Base-by-base conservation (phyloP, 2,113 vertebrate genomes). In the Tychaedon coryphoeus region DNA sequence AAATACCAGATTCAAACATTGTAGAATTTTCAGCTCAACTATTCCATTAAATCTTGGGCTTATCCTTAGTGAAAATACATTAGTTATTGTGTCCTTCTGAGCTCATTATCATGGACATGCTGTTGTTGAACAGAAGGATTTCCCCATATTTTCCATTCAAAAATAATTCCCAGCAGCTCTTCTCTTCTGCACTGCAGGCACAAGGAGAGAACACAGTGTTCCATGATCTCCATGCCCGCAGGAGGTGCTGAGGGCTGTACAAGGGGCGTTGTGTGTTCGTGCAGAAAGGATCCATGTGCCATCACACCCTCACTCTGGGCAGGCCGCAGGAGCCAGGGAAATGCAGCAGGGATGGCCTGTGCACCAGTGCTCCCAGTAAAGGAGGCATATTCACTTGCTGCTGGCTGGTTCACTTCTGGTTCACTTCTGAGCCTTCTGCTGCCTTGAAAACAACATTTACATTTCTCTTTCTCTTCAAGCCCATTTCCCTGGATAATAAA, bases 381-480 rank as follows among this genome's bases (percentile, higher is more conserved):
- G 24, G 19, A 80, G 23, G 13, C 11, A 43, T 34, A 60, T 28
- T 90, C 31, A 8, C 28, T 66, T 71, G 8, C 26, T 69, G 13
- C 40, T 60, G 19, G 9, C 33, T 24, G 48, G 33, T 66, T 70
- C 12, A 10, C 50, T 53, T 53, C 50, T 29, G 51, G 16, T 53
- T 53, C 25, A 51, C 6, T 73, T 80, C 71, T 51, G 43, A 92
- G 51, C 29, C 9, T 60, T 81, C 43, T 65, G 11, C 29, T 64
- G 58, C 64, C 87, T 79, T 50, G 82, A 64, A 60, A 8, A 53
- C 40, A 72, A 18, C 51, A 71, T 94, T 86, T 47, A 29, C 4
- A 47, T 86, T 92, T 91, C 42, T 61, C 38, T 86, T 42, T 70
- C 48, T 53, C 93, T 90, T 93, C 88, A 31, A 92, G 58, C 51